Evolutionary conservation across 2,797 vertebrate genomes (phyloP), one percentile per base, ranked within the genome.

Genomic region (Lacerta bilineata): DNA sequence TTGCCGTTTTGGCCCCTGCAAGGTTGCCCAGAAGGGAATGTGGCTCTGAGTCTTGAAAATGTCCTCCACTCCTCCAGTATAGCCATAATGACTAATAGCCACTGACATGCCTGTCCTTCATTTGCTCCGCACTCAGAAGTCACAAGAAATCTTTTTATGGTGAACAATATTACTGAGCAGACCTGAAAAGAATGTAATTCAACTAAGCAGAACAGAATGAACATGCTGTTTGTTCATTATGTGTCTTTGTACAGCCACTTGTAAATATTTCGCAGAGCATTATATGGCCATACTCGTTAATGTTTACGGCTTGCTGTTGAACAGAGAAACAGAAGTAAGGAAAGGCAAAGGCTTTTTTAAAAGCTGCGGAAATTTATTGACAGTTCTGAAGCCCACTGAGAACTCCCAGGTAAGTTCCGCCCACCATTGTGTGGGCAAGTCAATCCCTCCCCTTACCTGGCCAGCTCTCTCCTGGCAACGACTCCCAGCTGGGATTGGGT

Each of bases 211-310:
- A 64, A 64, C 61, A 64, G 20, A 55, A 55, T 55, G 61, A 86
- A 86, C 76, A 80, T 69, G 75, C 69, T 79, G 85, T 86, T 86
- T 43, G 46, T 69, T 79, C 76, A 86, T 69, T 85, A 76, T 66
- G 55, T 77, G 72, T 85, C 76, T 64, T 71, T 86, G 64, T 71
- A 80, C n/a, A 20, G 43, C 33, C 76, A 80, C 85, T 79, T 86
- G 41, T 79, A 86, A 80, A 39, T 72, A 66, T 71, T 86, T 86
- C 33, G 39, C 66, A 71, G 77, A 80, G 77, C 33, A 39, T 71
- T 80, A 78, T 86, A 80, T 86, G 43, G 76, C 77, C 71, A 36
- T 3, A 55, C 46, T 86, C 43, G 15, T 80, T 59, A 59, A 80
- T 80, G 77, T 71, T 86, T 71, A 86, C 25, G 41, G 66, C 77